Percentiles rank a stretch among this genome's conserved stretches.
Conservation (phyloP, 2,797 vertebrate genomes). For the Muraenolepis orangiensis region DNA sequence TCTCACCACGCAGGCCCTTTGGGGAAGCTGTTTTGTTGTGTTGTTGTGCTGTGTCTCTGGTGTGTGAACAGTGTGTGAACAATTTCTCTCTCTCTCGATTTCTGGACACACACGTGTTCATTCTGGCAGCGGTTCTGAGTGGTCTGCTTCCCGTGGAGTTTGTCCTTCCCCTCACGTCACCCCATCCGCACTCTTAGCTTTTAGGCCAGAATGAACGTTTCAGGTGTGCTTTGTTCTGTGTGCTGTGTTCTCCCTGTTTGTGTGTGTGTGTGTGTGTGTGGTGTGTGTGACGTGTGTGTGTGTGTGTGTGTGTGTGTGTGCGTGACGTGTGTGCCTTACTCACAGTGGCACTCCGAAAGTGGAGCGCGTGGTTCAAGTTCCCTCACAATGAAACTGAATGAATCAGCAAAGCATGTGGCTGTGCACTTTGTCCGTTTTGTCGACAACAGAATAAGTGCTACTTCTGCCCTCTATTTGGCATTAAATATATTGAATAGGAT, state of each 20-base stretch:
- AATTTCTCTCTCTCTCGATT: not conserved
- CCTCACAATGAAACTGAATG: not conserved
- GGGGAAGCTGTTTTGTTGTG: constrained; percentile 29
- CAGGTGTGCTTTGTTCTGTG: constrained; percentile 24
- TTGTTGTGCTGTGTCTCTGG: constrained; percentile 35
- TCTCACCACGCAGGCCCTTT: constrained; percentile 24
- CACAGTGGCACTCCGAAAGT: not conserved
- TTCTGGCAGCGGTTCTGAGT: constrained; percentile 43
- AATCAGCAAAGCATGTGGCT: constrained; percentile 37
- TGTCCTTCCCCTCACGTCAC: not conserved
- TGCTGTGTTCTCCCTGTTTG: not conserved
- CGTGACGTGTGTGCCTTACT: constrained; percentile 7
- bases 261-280: not conserved
- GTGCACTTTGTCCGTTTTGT: constrained; percentile 31
- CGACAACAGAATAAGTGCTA: not conserved
- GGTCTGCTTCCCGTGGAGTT: not conserved
- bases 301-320: not conserved
- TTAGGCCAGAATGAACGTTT: constrained; percentile 47
- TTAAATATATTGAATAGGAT: not conserved
- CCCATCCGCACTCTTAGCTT: not conserved
- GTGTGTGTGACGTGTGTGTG: not conserved
- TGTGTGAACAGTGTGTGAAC: constrained; percentile 1
- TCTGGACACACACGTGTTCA: constrained; percentile 26
- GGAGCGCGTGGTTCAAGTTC: not conserved
- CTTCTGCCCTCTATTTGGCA: not conserved